Conservation (phyloP, 2,797 vertebrate genomes). For the Syndactyla subalaris region DNA sequence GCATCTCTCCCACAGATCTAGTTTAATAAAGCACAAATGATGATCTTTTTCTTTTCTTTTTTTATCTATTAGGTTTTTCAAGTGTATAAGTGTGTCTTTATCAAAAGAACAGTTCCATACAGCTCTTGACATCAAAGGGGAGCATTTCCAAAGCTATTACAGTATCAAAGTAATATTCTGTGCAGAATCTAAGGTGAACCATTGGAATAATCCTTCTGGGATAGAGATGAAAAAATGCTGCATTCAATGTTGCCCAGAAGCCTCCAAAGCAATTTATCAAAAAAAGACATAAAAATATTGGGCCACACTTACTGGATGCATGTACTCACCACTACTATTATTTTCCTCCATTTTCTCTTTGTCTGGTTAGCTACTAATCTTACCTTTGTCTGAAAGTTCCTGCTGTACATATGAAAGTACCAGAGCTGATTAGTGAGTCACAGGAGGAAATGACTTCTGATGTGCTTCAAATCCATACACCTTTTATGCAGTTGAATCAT, state of each 20-base stretch:
- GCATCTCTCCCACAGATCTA: constrained; percentile 43
- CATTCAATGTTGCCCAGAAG: constrained; percentile 50
- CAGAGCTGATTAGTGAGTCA: constrained; percentile 66
- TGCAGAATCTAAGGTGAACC: constrained; percentile 75
- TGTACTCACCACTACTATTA: constrained; percentile 46
- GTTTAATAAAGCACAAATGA: constrained; percentile 68
- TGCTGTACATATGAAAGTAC: constrained; percentile 58
- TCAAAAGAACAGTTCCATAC: constrained; percentile 75
- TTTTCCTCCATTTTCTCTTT: constrained; percentile 62
- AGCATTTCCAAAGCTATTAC: constrained; percentile 76
- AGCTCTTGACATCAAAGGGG: constrained; percentile 73
- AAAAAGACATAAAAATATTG: constrained; percentile 66
- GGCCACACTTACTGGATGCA: constrained; percentile 46
- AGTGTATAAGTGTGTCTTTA: constrained; percentile 69
- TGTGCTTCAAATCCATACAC: constrained; percentile 70
- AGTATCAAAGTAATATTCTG: constrained; percentile 76
- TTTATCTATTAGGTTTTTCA: constrained; percentile 70
- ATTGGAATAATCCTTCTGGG: constrained; percentile 73
- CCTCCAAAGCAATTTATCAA: constrained; percentile 67
- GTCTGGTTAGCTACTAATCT: constrained; percentile 55
- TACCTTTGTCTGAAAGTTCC: constrained; percentile 50
- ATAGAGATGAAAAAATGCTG: constrained; percentile 71
- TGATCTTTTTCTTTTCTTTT: background rate
- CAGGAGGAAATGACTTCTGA: constrained; percentile 68
- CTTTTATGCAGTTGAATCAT: constrained; percentile 63